A percentile compares a stretch with the other conserved stretches of the same genome.
These are phyloP conservation scores for Polypedilum pembai DNA, from an alignment of 1,140 invertebrate species.

Conservation along the genomic window DNA sequence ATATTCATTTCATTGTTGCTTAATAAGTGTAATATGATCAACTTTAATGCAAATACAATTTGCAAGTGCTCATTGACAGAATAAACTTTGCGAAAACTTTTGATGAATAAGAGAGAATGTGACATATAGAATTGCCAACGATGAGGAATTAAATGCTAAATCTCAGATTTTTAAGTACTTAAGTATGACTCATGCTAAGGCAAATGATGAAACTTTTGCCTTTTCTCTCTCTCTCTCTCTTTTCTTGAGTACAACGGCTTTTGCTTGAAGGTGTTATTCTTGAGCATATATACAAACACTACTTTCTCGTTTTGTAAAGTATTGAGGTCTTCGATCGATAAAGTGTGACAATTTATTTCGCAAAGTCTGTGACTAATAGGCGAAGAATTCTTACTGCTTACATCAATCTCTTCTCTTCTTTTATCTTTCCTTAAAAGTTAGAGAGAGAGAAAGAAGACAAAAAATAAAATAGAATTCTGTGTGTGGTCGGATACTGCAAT, in stretches of 20 bases:
- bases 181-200: not conserved
- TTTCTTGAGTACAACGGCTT: not conserved
- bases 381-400: constrained; percentile 20
- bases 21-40: too few relatives aligned
- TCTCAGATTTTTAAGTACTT: not conserved
- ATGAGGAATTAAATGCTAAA: not conserved
- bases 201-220: not conserved
- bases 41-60: too few relatives aligned
- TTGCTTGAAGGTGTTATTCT: not conserved
- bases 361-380: constrained; percentile 1
- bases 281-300: not conserved
- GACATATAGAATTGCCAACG: too few relatives aligned
- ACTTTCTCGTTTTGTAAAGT: not conserved
- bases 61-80: too few relatives aligned
- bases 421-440: not conserved
- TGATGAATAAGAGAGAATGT: too few relatives aligned
- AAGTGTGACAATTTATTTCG: constrained; percentile 21
- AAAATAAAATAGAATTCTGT: not conserved
- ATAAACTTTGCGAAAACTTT: too few relatives aligned
- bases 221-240: not conserved
- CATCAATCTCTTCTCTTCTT: not conserved
- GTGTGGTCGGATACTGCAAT: not conserved
- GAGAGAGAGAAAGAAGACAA: too few relatives aligned
- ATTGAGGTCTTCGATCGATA: constrained; percentile 25
- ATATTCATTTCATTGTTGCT: too few relatives aligned